Conservation (phyloP, 2,113 vertebrate species). For the Leiothrix lutea region DNA sequence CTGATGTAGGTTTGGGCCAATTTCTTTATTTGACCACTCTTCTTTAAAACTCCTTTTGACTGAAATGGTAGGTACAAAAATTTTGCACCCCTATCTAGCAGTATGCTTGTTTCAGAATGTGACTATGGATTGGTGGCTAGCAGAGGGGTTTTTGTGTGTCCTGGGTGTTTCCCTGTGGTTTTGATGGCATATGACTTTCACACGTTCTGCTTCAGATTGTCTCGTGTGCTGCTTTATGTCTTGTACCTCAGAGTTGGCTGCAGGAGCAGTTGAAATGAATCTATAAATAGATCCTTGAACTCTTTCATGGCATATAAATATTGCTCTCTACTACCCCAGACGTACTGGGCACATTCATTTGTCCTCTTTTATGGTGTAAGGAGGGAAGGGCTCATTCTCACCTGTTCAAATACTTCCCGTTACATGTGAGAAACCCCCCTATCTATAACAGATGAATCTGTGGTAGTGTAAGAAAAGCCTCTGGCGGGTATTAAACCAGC, state of each 20-base stretch:
- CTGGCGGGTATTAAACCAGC: background rate
- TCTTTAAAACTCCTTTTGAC: background rate
- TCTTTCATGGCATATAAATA: background rate
- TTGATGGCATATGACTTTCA: background rate
- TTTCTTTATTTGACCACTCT: background rate
- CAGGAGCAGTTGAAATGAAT: background rate
- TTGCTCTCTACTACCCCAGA: background rate
- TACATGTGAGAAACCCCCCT: background rate
- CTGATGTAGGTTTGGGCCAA: background rate
- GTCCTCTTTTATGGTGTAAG: background rate
- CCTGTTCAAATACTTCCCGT: conserved; percentile 52
- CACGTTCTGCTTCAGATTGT: background rate
- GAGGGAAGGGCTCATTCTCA: conserved; percentile 7
- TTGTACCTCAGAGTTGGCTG: background rate
- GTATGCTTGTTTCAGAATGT: background rate
- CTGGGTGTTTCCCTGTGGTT: background rate
- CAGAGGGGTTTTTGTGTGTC: background rate
- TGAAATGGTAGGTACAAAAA: background rate
- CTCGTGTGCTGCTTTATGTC: background rate
- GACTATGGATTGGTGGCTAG: background rate
- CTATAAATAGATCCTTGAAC: conserved; percentile 25
- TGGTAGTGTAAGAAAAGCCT: conserved; percentile 19
- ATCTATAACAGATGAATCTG: conserved; percentile 45
- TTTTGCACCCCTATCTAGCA: background rate
- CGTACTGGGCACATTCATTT: background rate